These are phyloP conservation scores for Eudemis profundana DNA, from an alignment of 2,888 invertebrate species.

Conservation along the genomic window DNA sequence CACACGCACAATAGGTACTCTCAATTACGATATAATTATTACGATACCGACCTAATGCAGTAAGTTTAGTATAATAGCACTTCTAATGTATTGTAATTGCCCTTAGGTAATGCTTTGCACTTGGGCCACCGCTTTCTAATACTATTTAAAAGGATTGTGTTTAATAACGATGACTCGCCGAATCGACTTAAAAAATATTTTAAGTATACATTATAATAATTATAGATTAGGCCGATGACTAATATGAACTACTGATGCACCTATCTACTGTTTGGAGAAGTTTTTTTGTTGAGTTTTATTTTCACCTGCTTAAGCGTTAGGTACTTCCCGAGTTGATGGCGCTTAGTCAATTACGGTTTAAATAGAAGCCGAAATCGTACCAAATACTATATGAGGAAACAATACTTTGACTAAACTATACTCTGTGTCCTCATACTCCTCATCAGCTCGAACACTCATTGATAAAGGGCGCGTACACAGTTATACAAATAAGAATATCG, in stretches of 20 bases:
- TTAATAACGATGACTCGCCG: slow-evolving; percentile 79
- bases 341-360: not conserved
- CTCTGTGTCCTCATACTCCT: no score
- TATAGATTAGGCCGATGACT: slow-evolving; percentile 66
- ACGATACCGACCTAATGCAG: slow-evolving; percentile 35
- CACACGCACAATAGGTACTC: slow-evolving; percentile 7
- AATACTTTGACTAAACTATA: no score
- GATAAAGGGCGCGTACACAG: no score
- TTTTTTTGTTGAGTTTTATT: slow-evolving; percentile 28
- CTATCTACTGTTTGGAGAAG: slow-evolving; percentile 42
- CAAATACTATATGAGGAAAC: no score
- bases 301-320: slow-evolving; percentile 38
- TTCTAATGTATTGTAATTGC: slow-evolving; percentile 62
- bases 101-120: slow-evolving; percentile 54
- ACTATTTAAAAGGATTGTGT: slow-evolving; percentile 71
- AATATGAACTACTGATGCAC: slow-evolving; percentile 50
- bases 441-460: no score
- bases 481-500: no score
- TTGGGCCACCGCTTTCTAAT: slow-evolving; percentile 60
- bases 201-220: slow-evolving; percentile 77
- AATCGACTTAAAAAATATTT: slow-evolving; percentile 68
- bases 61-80: slow-evolving; percentile 52
- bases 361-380: no score
- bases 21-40: slow-evolving; percentile 25
- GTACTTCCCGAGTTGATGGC: slow-evolving; percentile 10